phyloP scores from a whole-genome alignment of 2,888 invertebrate species.

The Mythimna loreyi region DNA sequence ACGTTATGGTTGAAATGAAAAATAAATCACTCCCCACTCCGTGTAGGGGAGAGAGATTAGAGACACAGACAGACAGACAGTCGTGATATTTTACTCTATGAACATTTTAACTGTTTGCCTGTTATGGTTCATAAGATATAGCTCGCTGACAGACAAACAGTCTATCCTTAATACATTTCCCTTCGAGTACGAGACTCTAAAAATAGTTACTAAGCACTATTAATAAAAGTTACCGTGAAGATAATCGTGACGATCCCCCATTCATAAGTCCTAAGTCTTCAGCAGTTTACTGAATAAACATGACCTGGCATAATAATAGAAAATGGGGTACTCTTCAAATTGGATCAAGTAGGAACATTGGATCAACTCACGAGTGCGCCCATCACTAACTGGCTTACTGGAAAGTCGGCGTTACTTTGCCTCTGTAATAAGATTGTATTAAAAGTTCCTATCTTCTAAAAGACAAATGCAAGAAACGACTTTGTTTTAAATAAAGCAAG shows the following conservation, averaged over 20 bases:
- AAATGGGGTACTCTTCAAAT: slow-evolving; percentile 30
- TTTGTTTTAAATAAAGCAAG: slow-evolving; percentile 25
- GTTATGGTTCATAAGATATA: no score
- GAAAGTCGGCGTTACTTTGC: neutral
- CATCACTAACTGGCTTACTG: slow-evolving; percentile 34
- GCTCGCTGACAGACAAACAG: no score
- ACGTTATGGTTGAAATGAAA: no score
- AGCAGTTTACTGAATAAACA: slow-evolving; percentile 5
- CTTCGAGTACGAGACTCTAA: no score
- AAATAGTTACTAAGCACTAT: neutral
- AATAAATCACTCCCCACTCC: no score
- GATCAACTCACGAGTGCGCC: slow-evolving; percentile 14
- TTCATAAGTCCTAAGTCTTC: slow-evolving; percentile 15
- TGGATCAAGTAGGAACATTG: slow-evolving; percentile 41
- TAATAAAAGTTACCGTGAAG: neutral
- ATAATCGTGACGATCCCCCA: no score
- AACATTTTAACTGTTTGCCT: no score
- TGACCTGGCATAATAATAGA: slow-evolving; percentile 15
- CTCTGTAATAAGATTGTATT: slow-evolving; percentile 15
- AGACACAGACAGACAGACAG: no score
- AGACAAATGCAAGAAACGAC: slow-evolving; percentile 16
- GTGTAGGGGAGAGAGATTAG: no score
- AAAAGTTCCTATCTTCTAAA: slow-evolving; percentile 11
- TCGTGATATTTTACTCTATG: no score
- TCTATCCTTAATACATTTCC: no score